Percentiles rank a stretch among this genome's conserved stretches.
Conservation (phyloP, 2,888 invertebrate genomes). For the Ormia ochracea region DNA sequence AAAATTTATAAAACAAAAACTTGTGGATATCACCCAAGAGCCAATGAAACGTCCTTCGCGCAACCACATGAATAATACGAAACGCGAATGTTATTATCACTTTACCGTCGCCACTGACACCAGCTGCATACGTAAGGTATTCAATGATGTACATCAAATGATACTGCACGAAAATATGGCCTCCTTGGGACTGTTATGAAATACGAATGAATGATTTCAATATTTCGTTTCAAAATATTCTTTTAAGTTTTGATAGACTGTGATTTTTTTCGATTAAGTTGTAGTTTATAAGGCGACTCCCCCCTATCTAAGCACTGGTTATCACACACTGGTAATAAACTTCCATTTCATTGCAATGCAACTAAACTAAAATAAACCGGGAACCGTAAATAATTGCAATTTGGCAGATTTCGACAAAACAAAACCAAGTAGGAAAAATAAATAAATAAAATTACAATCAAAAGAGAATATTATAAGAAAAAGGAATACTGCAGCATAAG, state of each 20-base stretch:
- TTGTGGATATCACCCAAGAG: slow-evolving; percentile 80
- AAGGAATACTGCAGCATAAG: too few species aligned
- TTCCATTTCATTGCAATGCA: slow-evolving; percentile 10
- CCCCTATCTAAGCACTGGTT: not conserved
- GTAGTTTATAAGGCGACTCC: slow-evolving; percentile 1
- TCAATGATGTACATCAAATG: slow-evolving; percentile 85
- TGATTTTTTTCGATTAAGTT: slow-evolving; percentile 46
- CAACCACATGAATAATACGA: slow-evolving; percentile 74
- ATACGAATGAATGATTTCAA: not conserved
- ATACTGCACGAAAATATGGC: slow-evolving; percentile 79
- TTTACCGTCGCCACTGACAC: slow-evolving; percentile 87
- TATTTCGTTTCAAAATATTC: not conserved
- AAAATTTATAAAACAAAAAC: slow-evolving; percentile 82
- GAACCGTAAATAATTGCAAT: too few species aligned
- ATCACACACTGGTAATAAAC: not conserved
- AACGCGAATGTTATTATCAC: slow-evolving; percentile 83
- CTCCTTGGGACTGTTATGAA: slow-evolving; percentile 75
- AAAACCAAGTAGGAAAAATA: too few species aligned
- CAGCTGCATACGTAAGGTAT: slow-evolving; percentile 84
- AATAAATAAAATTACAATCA: too few species aligned
- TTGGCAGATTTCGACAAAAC: too few species aligned
- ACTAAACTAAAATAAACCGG: not conserved
- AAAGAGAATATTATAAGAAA: too few species aligned
- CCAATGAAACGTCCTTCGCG: slow-evolving; percentile 76
- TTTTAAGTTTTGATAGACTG: slow-evolving; percentile 24